Evolutionary conservation across 2,888 invertebrate genomes (phyloP), one percentile per base, ranked within the genome.

Genomic region (Polyommatus iphigenia): DNA sequence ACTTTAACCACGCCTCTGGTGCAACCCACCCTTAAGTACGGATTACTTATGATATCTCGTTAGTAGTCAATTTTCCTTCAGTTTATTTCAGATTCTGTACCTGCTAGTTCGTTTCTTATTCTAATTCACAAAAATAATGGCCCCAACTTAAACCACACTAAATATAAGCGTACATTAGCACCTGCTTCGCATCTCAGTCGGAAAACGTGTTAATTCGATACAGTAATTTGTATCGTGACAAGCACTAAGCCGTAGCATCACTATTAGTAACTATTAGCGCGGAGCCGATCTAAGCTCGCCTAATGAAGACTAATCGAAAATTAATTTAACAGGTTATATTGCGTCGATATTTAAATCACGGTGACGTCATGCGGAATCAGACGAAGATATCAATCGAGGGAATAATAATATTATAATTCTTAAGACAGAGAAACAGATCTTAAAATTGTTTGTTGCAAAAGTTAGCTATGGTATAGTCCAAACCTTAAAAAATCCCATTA

Each of bases 181-280:
- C 80, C 81, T 81, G 81, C 76, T 80, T 75, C 41, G 78, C 67
- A 76, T 71, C 67, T 80, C 80, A 79, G 59, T 59, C 73, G 77
- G 77, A 77, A 79, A 77, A 77, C 79, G 77, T 78, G 79, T 80
- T 80, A 81, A 81, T 81, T 78, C 80, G 80, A 79, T 82, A 80
- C 81, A 80, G 75, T 82, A 82, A 83, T 84, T 82, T 80, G 81
- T 82, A 78, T 76, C 78, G 36, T 81, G 78, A 81, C 87, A 87
- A 75, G 82, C 85, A 82, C 83, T 87, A 85, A 89, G 85, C 86
- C 84, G 71, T 83, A 79, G 84, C 86, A 85, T 80, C 82, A 88
- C 90, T 89, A 92, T 92, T 91, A 90, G 91, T 91, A 88, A 90
- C 90, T 89, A 90, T 92, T 92, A 92, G 87, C 84, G 83, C 81